Conservation (phyloP, 2,113 vertebrate species). For the Camelus bactrianus region DNA sequence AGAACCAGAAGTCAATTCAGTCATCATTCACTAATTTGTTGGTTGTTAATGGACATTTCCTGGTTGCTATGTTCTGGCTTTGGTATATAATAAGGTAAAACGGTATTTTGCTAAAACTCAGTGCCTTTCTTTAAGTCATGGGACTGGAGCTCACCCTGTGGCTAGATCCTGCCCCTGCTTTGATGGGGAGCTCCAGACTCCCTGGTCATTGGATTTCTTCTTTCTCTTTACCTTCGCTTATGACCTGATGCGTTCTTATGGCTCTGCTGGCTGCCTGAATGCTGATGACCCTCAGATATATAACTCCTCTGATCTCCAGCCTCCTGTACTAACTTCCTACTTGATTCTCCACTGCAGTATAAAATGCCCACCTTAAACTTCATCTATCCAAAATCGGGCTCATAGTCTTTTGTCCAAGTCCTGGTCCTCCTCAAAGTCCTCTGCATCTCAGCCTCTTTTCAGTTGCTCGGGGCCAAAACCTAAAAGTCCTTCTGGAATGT, state of each 20-base stretch:
- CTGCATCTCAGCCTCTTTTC: neutral
- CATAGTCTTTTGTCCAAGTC: neutral
- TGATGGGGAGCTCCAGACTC: neutral
- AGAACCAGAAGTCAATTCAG: neutral
- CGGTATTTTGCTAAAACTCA: neutral
- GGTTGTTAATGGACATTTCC: neutral
- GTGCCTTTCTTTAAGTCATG: neutral
- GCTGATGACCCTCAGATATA: neutral
- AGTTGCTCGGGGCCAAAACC: neutral
- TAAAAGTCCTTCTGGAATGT: neutral
- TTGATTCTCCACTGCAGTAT: neutral
- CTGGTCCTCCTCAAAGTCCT: neutral
- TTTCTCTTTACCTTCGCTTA: neutral
- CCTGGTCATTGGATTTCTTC: neutral
- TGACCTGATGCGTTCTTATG: neutral
- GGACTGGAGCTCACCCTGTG: neutral
- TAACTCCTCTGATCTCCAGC: neutral
- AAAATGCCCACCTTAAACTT: neutral
- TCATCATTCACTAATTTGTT: neutral
- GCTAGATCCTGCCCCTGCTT: neutral
- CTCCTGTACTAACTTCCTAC: neutral
- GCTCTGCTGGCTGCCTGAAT: neutral
- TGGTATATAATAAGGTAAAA: neutral
- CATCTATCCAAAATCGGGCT: neutral
- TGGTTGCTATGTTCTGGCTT: neutral